Evolutionary conservation across 1,140 invertebrate species (phyloP).

Genomic region (Sinonovacula constricta): DNA sequence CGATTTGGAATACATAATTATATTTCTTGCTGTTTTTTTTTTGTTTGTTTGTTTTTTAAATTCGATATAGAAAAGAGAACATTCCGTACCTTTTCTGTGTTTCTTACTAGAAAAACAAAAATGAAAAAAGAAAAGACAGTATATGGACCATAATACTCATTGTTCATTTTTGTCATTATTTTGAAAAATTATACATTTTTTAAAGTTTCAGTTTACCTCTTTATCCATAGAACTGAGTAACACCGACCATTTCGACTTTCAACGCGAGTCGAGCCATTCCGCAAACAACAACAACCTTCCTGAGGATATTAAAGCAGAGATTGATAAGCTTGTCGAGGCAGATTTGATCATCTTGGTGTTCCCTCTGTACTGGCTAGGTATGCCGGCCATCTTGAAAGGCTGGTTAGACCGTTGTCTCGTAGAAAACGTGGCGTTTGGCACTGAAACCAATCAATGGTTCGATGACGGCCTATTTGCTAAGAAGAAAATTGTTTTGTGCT

Average conservation of each 20-base stretch:
- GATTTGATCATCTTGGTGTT: slow-evolving; percentile 63
- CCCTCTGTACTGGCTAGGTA: slow-evolving; percentile 57
- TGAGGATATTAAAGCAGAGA: slow-evolving; percentile 45
- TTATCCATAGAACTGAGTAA: slow-evolving; percentile 26
- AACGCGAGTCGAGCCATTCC: slow-evolving; percentile 22
- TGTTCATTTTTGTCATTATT: no score
- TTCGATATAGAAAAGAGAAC: no score
- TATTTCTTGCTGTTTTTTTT: no score
- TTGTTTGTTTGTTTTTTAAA: no score
- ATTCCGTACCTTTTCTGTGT: no score
- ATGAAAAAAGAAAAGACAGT: no score
- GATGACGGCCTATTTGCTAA: slow-evolving; percentile 31
- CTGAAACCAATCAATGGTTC: slow-evolving; percentile 4
- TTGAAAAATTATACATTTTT: no score
- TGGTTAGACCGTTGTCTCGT: slow-evolving; percentile 56
- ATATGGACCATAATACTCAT: no score
- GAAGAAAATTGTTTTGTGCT: slow-evolving; percentile 22
- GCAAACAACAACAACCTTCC: slow-evolving; percentile 1
- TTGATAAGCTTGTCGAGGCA: slow-evolving; percentile 50
- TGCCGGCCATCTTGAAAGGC: slow-evolving; percentile 64
- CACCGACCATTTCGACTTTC: slow-evolving; percentile 41
- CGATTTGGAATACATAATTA: no score
- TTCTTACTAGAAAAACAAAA: no score
- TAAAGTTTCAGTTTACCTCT: no score
- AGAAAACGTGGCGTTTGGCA: slow-evolving; percentile 14